Evolutionary conservation across 2,888 invertebrate genomes (phyloP), one percentile per base, ranked within the genome.

Genomic region (Acholoe squamosa): DNA sequence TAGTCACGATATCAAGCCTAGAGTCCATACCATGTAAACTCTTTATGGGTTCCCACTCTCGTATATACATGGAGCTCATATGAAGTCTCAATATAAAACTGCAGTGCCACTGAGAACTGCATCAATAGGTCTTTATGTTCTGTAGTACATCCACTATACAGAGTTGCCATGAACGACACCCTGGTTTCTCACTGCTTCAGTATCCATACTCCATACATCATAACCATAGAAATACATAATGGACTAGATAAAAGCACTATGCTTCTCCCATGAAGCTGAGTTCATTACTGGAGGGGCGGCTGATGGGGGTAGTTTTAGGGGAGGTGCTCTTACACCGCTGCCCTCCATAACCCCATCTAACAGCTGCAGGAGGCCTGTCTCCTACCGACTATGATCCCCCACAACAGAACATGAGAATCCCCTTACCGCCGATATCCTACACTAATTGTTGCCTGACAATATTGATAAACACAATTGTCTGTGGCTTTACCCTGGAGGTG

Each of bases 361-460:
- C 61, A n/a, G 61, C 61, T n/a, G 61, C 61, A n/a, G 61, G 43
- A 43, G 43, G 43, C 43, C n/a, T n/a, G 43, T 1, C 76, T 5
- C 76, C 76, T 28, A 31, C 76, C 76, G 28, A 76, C 76, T n/a
- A 14, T 43, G 34, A 43, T n/a, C 80, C 43, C 34, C 80, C 34
- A 31, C 76, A n/a, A 76, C 76, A 76, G 28, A 76, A 76, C 76
- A 76, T 31, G 76, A 76, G 76, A 76, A 25, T 31, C 76, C 76
- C 31, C 71, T 71, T 28, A 28, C 28, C 71, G 28, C n/a, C 12
- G 80, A 80, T 33, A 80, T n/a, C 80, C 14, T 80, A 80, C 34
- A 43, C 80, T 80, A 80, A 80, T 80, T 80, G 80, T 80, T 80
- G 80, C 80, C 80, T 80, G 80, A 80, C 80, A 80, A 80, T 80